These are phyloP conservation scores for Acronicta leporina DNA, from an alignment of 2,888 invertebrate species.

Conservation along the genomic window DNA sequence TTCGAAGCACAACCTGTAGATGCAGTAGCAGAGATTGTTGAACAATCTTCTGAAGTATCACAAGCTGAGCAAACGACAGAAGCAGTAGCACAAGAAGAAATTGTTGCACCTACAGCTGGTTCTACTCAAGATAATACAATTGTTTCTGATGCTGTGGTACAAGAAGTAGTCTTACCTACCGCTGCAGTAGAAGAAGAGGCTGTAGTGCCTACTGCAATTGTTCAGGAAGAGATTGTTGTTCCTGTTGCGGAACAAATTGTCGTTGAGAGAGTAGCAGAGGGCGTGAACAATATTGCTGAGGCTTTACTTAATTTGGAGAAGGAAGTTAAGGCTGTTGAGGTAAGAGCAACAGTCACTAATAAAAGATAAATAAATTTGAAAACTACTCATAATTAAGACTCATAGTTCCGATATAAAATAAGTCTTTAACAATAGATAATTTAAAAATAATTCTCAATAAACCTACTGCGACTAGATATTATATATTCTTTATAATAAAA, in stretches of 20 bases:
- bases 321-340: constrained; percentile 73
- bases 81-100: constrained; percentile 27
- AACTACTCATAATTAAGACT: no score
- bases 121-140: constrained; percentile 19
- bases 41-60: constrained; percentile 26
- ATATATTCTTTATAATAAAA: no score
- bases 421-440: no score
- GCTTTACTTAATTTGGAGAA: constrained; percentile 72
- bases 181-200: constrained; percentile 18
- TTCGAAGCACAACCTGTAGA: constrained; percentile 26
- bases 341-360: constrained; percentile 35
- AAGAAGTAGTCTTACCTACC: constrained; percentile 34
- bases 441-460: no score
- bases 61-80: constrained; percentile 31
- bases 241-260: constrained; percentile 40
- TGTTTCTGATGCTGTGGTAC: constrained; percentile 16
- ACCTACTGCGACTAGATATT: no score
- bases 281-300: constrained; percentile 74
- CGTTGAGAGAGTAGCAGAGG: constrained; percentile 36
- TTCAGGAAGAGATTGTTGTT: constrained; percentile 37
- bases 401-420: no score
- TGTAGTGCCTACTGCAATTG: constrained; percentile 2
- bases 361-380: no score
- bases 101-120: constrained; percentile 6
- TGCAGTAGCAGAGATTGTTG: constrained; percentile 29